Evolutionary conservation across 2,888 invertebrate species (phyloP), one percentile per base, ranked within the genome.

Genomic region (Aromia moschata): DNA sequence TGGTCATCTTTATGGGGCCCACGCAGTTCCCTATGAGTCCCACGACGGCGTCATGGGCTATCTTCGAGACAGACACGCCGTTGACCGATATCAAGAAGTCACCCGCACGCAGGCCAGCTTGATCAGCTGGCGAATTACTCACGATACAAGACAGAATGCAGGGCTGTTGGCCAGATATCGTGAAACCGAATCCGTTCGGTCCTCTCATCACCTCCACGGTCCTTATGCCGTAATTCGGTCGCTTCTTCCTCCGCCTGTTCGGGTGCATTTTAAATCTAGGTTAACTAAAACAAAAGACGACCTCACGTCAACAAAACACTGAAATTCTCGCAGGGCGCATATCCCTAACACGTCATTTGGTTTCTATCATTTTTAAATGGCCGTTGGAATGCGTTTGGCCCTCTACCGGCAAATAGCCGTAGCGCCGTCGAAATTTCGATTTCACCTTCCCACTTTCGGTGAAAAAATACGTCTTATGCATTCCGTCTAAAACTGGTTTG

Each of bases 141-240:
- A 96, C 96, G 71, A 98, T 96, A 73, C 94, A 96, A 49, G 96
- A 95, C 57, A 98, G 85, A 64, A 96, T 93, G 78, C 97, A 98
- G 0, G 98, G 97, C 76, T 95, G 91, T 79, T 98, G 96, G 1
- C 97, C 97, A 1, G 96, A 96, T 75, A 98, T 96, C 15, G 97
- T 98, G 78, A 98, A 98, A n/a, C 98, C 97, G 78, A 95, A 98
- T 5, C 97, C 97, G 73, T 92, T 92, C 60, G 88, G 86, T 1
- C 96, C 95, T 64, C 96, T 85, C 5, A 88, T 86, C 37, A 97
- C 89, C 74, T 96, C 93, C 53, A 96, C 92, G 25, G 91, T 89
- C 65, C 92, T 86, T 63, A 93, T 89, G 31, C 92, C 89, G 76
- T 89, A 89, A 73, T 88, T 88, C 14, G 88, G 86, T 47, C 89